These are phyloP conservation scores for Meiosimyza decipiens DNA, from an alignment of 2,888 invertebrate species.

Conservation along the genomic window DNA sequence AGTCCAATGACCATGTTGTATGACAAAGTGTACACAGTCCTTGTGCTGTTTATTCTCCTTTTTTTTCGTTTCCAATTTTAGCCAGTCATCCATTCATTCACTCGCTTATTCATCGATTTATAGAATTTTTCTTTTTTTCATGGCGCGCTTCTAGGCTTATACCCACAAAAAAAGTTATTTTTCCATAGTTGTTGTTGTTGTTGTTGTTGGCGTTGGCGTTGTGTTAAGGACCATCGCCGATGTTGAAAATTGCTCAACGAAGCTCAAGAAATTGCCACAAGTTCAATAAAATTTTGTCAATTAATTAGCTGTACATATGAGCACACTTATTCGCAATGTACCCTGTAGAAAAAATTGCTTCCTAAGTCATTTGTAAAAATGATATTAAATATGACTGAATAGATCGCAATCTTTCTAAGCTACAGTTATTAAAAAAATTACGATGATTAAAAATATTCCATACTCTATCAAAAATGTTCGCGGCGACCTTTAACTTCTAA, in stretches of 20 bases:
- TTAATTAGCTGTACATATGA: background rate
- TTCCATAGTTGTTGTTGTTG: background rate
- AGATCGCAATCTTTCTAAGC: too few species aligned
- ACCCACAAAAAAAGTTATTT: background rate
- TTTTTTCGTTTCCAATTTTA: background rate
- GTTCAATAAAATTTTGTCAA: slow-evolving; percentile 16
- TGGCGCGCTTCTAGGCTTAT: background rate
- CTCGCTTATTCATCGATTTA: slow-evolving; percentile 8
- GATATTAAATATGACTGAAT: too few species aligned
- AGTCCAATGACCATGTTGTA: background rate
- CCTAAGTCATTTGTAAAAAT: too few species aligned
- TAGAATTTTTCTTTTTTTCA: background rate
- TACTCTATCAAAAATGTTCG: too few species aligned
- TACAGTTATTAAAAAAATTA: too few species aligned
- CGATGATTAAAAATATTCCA: too few species aligned
- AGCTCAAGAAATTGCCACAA: slow-evolving; percentile 9
- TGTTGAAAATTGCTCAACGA: background rate
- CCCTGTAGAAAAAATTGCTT: too few species aligned
- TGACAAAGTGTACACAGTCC: background rate
- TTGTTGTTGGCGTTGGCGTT: too few species aligned
- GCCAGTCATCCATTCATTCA: too few species aligned
- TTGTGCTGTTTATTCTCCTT: background rate
- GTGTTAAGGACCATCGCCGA: slow-evolving; percentile 1
- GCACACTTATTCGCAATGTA: too few species aligned
- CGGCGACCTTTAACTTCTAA: too few species aligned